A percentile compares a stretch with the other conserved stretches of the same genome.
These are phyloP conservation scores for Rallus crepitans DNA, from an alignment of 2,797 vertebrate species.

Conservation along the genomic window DNA sequence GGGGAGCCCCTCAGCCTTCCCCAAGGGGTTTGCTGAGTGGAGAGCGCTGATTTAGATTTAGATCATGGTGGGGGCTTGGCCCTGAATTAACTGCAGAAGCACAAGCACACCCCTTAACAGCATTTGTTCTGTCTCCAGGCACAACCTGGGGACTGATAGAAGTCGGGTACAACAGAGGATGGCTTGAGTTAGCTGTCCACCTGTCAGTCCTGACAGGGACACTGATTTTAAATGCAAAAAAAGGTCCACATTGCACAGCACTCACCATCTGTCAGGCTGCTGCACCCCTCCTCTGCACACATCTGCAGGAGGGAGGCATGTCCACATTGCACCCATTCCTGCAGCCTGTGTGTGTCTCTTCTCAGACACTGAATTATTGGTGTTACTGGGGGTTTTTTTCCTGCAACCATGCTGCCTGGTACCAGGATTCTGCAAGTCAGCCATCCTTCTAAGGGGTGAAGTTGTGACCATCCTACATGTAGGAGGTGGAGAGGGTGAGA, in stretches of 20 bases:
- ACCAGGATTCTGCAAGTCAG: not conserved
- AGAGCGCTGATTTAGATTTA: not conserved
- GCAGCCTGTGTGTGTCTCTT: not conserved
- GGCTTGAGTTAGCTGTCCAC: not conserved
- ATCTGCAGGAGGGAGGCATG: not conserved
- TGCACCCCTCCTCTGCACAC: fast-evolving
- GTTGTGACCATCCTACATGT: not conserved
- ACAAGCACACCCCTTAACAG: not conserved
- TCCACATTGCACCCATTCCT: not conserved
- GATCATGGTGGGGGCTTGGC: not conserved
- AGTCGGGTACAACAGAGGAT: not conserved
- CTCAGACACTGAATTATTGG: not conserved
- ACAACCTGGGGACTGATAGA: not conserved
- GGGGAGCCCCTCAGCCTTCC: not conserved
- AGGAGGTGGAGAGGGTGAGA: not conserved
- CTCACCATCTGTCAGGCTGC: not conserved
- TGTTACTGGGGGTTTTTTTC: not conserved
- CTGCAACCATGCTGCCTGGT: not conserved
- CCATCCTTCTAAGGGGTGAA: not conserved
- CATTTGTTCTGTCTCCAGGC: not conserved
- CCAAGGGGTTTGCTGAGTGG: not conserved
- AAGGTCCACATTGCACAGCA: not conserved
- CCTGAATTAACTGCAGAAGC: not conserved
- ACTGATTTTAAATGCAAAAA: not conserved
- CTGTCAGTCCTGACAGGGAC: not conserved